These are phyloP conservation scores for Aphyosemion australe DNA, from an alignment of 2,113 vertebrate species.

Conservation along the genomic window DNA sequence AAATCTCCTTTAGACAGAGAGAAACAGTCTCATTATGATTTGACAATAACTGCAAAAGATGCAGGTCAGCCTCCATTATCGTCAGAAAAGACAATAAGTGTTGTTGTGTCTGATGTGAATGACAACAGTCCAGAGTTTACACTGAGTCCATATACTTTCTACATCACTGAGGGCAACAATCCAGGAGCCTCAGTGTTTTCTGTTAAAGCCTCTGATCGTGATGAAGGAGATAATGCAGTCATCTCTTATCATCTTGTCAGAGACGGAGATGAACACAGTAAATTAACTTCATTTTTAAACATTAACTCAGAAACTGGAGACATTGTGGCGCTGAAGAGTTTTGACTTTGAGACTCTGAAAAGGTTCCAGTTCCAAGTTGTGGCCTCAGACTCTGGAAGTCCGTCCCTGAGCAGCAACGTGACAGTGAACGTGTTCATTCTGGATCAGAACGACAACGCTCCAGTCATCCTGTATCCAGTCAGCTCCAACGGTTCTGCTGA, in stretches of 20 bases:
- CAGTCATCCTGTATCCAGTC: slow-evolving; percentile 57
- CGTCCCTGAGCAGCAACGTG: slow-evolving; percentile 48
- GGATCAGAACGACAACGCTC: slow-evolving; percentile 54
- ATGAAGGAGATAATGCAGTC: slow-evolving; percentile 64
- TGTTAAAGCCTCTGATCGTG: slow-evolving; percentile 62
- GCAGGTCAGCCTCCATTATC: no score
- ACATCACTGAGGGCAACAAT: slow-evolving; percentile 70
- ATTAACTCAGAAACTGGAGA: slow-evolving; percentile 66
- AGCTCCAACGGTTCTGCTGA: slow-evolving; percentile 20
- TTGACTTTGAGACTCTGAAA: slow-evolving; percentile 61
- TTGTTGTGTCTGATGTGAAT: no score
- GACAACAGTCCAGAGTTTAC: slow-evolving; percentile 69
- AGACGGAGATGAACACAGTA: slow-evolving; percentile 14
- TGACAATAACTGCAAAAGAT: no score
- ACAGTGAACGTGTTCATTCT: slow-evolving; percentile 57
- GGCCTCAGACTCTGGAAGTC: slow-evolving; percentile 64
- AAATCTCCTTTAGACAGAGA: no score
- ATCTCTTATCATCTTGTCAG: slow-evolving; percentile 64
- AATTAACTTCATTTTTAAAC: slow-evolving; percentile 46
- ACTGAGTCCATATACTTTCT: slow-evolving; percentile 54
- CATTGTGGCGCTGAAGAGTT: slow-evolving; percentile 52
- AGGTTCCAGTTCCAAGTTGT: slow-evolving; percentile 49
- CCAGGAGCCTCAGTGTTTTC: slow-evolving; percentile 61
- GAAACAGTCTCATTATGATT: no score
- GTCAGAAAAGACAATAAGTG: no score